A percentile compares a stretch with the other conserved stretches of the same genome.
Evolutionary conservation across 2,797 vertebrate genomes (phyloP).

Genomic region (Phoebastria nigripes): DNA sequence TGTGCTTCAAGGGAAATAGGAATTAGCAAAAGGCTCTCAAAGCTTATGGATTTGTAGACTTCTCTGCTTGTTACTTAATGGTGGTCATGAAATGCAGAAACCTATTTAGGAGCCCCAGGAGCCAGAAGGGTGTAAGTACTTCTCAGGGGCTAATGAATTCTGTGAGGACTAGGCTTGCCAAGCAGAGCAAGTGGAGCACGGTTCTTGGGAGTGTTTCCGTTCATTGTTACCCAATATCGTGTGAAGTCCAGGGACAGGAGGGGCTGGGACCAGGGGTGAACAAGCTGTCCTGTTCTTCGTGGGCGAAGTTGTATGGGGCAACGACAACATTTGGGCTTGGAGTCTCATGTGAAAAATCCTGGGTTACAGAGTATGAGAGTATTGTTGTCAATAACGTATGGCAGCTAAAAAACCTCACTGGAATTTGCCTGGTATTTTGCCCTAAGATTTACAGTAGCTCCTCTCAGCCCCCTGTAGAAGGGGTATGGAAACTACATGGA

Average conservation of each 20-base stretch:
- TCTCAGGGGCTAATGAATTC: background rate
- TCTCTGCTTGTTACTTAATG: background rate
- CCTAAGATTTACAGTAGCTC: background rate
- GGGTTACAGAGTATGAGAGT: background rate
- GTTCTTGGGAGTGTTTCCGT: rapidly evolving
- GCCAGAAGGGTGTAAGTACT: background rate
- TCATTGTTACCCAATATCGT: background rate
- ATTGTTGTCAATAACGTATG: background rate
- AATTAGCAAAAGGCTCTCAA: background rate
- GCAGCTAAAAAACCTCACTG: background rate
- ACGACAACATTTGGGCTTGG: background rate
- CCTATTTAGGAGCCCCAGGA: background rate
- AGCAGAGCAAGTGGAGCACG: rapidly evolving
- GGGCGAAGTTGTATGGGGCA: background rate
- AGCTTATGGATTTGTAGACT: background rate
- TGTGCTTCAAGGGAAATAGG: background rate
- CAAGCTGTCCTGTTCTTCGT: background rate
- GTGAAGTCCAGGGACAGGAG: background rate
- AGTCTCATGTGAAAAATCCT: background rate
- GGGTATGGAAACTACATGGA: background rate
- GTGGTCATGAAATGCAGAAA: background rate
- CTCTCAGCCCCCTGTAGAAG: background rate
- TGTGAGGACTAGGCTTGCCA: background rate
- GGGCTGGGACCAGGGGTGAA: background rate
- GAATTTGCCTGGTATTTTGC: background rate